These are phyloP conservation scores for Fistularia commersonii DNA, from an alignment of 2,797 vertebrate species.

Conservation along the genomic window DNA sequence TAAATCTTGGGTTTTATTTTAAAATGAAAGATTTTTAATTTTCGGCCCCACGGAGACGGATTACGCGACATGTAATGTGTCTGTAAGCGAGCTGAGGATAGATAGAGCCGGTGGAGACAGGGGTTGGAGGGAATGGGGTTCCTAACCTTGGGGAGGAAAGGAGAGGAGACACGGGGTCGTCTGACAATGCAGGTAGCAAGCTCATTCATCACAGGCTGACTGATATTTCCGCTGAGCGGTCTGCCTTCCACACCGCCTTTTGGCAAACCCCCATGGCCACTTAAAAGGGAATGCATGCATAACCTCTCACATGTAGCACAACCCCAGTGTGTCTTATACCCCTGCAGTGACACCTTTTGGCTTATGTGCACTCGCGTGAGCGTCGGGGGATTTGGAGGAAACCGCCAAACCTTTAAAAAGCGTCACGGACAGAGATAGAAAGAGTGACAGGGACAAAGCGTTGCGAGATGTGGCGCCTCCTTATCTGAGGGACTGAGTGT, in stretches of 20 bases:
- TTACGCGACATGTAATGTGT: not conserved
- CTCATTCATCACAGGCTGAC: conserved; percentile 58
- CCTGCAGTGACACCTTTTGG: too few species aligned
- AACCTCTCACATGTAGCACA: too few species aligned
- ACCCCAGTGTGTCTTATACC: too few species aligned
- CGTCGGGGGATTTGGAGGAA: conserved; percentile 9
- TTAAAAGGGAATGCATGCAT: too few species aligned
- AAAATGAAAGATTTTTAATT: too few species aligned
- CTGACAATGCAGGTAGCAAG: conserved; percentile 46
- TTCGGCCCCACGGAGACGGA: too few species aligned
- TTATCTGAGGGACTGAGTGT: conserved; percentile 36
- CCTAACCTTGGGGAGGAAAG: conserved; percentile 35
- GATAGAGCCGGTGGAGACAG: conserved; percentile 20
- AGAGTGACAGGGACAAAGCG: not conserved
- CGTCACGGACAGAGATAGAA: not conserved
- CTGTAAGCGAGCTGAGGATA: conserved; percentile 31
- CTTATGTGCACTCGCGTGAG: too few species aligned
- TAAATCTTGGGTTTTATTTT: too few species aligned
- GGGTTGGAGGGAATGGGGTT: conserved; percentile 15
- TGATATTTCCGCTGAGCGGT: conserved; percentile 50
- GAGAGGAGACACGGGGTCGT: conserved; percentile 35
- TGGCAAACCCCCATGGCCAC: too few species aligned
- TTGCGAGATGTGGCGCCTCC: conserved; percentile 11
- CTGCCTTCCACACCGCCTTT: conserved; percentile 14
- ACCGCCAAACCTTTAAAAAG: conserved; percentile 9